These are phyloP conservation scores for Cataglyphis rosenhaueri DNA, from an alignment of 2,888 invertebrate species.

Conservation along the genomic window DNA sequence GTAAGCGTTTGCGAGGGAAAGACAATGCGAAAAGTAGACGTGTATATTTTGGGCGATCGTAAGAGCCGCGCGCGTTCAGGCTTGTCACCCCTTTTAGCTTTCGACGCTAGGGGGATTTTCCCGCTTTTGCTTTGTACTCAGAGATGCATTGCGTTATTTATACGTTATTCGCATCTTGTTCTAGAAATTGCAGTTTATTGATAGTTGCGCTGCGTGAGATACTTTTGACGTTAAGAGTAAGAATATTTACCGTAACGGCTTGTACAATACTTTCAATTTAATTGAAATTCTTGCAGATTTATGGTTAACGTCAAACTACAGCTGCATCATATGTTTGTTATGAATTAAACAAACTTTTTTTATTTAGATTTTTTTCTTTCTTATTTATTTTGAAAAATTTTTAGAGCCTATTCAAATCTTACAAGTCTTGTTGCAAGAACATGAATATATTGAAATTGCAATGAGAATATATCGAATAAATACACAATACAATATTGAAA, in stretches of 20 bases:
- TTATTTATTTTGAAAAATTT: not conserved
- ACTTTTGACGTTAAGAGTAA: not conserved
- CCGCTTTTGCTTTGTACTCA: constrained; percentile 42
- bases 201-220: not conserved
- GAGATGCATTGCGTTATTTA: constrained; percentile 43
- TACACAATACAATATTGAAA: not conserved
- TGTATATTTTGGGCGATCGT: constrained; percentile 52
- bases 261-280: too few species aligned
- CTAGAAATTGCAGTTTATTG: constrained; percentile 2
- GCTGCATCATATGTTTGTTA: not conserved
- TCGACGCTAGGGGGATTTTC: constrained; percentile 47
- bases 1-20: constrained; percentile 17
- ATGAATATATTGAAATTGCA: not conserved
- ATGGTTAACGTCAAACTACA: not conserved
- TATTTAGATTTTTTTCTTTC: not conserved
- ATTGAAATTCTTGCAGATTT: too few species aligned
- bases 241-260: not conserved
- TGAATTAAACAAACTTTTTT: not conserved
- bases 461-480: not conserved
- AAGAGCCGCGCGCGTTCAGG: constrained; percentile 41
- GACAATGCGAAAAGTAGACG: constrained; percentile 46
- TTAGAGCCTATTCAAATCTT: not conserved
- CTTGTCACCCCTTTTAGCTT: constrained; percentile 52
- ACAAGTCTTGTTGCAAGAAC: not conserved
- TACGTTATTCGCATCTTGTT: constrained; percentile 22